A percentile compares a stretch with the other conserved stretches of the same genome.
Conservation (phyloP, 2,888 invertebrate genomes). For the Pandemis corylana region DNA sequence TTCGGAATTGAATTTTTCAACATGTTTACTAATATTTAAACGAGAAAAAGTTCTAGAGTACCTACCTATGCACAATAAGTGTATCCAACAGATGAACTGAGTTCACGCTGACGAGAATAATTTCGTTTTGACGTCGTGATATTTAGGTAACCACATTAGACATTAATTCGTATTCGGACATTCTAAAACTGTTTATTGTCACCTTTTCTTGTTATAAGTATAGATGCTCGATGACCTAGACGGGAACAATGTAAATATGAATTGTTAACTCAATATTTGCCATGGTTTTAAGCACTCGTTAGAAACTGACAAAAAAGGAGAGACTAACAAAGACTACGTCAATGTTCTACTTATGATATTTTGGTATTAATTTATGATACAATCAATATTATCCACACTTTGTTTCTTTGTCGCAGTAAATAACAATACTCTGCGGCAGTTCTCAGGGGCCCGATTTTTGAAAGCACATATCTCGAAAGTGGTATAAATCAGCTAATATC, state of each 20-base stretch:
- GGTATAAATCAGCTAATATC: too few relatives aligned
- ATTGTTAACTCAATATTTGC: conserved; percentile 5
- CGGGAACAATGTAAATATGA: conserved; percentile 1
- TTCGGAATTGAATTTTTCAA: too few relatives aligned
- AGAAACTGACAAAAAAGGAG: background rate
- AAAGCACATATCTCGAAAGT: too few relatives aligned
- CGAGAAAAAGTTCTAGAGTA: too few relatives aligned
- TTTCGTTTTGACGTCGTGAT: background rate
- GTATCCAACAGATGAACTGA: too few relatives aligned
- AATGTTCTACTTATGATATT: background rate
- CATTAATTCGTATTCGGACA: background rate
- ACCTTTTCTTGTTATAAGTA: background rate
- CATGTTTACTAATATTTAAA: too few relatives aligned
- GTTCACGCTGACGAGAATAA: too few relatives aligned
- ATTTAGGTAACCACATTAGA: background rate
- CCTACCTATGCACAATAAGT: too few relatives aligned
- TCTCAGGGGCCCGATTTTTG: background rate
- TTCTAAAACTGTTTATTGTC: background rate
- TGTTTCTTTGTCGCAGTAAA: background rate
- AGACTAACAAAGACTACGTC: background rate
- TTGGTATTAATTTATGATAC: background rate
- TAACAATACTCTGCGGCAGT: background rate
- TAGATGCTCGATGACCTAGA: background rate
- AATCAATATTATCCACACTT: background rate
- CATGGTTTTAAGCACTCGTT: background rate